Percentiles rank a stretch among this genome's conserved stretches.
These are phyloP conservation scores for Papilio glaucus DNA, from an alignment of 1,140 invertebrate genomes.

Conservation along the genomic window DNA sequence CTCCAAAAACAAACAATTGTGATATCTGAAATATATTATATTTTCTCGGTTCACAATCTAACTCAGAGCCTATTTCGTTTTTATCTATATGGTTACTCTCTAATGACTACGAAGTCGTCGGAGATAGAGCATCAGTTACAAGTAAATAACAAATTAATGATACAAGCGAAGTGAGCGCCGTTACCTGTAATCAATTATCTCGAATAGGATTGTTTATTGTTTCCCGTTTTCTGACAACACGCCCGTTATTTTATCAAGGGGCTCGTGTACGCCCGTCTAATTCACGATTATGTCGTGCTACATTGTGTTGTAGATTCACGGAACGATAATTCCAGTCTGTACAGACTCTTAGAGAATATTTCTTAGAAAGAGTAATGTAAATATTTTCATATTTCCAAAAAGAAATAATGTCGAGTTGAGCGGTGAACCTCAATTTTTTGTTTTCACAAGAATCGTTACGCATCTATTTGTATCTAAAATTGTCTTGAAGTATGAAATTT, in stretches of 20 bases:
- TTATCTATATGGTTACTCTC: neutral
- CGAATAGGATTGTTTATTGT: slow-evolving; percentile 27
- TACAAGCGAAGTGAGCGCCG: neutral
- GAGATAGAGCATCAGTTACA: slow-evolving; percentile 12
- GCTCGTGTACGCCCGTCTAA: slow-evolving; percentile 45
- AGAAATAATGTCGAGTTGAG: neutral
- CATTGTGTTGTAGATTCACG: slow-evolving; percentile 68
- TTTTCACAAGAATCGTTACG: too few relatives aligned
- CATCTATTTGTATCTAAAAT: too few relatives aligned
- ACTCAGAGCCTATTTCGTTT: neutral
- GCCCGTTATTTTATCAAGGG: slow-evolving; percentile 48
- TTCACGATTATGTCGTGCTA: slow-evolving; percentile 71
- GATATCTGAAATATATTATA: neutral
- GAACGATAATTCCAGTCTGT: slow-evolving; percentile 63
- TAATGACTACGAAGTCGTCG: neutral
- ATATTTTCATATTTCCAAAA: too few relatives aligned
- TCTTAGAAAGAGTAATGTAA: neutral
- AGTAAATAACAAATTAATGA: slow-evolving; percentile 8
- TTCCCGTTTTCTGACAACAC: slow-evolving; percentile 40
- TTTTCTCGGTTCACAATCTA: neutral
- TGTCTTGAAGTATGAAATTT: too few relatives aligned
- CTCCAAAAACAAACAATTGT: neutral
- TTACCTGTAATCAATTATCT: slow-evolving; percentile 28
- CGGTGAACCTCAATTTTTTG: too few relatives aligned
- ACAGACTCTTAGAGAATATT: slow-evolving; percentile 37